These are phyloP conservation scores for Entosphenus tridentatus DNA, from an alignment of 2,113 vertebrate genomes.

Conservation along the genomic window DNA sequence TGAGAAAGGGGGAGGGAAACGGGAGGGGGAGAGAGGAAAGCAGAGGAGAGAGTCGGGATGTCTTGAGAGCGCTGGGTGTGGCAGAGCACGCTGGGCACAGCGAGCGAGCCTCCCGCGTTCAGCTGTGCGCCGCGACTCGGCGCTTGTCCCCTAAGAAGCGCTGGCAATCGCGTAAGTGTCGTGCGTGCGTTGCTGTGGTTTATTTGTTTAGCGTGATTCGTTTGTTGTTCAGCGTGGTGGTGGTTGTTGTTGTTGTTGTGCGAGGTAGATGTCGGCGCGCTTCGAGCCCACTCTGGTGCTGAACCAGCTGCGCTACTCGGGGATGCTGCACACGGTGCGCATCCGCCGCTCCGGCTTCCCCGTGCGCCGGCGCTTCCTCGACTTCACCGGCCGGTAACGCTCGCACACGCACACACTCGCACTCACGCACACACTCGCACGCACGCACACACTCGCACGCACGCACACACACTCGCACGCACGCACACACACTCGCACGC, in stretches of 20 bases:
- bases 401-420: background rate
- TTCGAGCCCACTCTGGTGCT: constrained; percentile 82
- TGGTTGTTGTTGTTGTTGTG: constrained; percentile 7
- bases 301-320: constrained; percentile 85
- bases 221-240: constrained; percentile 3
- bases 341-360: constrained; percentile 76
- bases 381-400: constrained; percentile 57
- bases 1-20: too few species aligned
- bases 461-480: background rate
- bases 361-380: constrained; percentile 50
- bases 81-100: too few species aligned
- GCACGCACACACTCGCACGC: background rate
- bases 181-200: too few species aligned
- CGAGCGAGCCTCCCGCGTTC: too few species aligned
- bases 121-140: too few species aligned
- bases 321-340: constrained; percentile 84
- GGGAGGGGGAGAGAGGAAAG: too few species aligned
- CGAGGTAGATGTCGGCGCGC: constrained; percentile 57
- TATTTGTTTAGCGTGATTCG: too few species aligned
- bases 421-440: background rate
- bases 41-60: too few species aligned
- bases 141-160: too few species aligned
- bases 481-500: background rate
- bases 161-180: too few species aligned
- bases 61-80: too few species aligned